These are phyloP conservation scores for Coboldia fuscipes DNA, from an alignment of 1,140 invertebrate species.

Conservation along the genomic window DNA sequence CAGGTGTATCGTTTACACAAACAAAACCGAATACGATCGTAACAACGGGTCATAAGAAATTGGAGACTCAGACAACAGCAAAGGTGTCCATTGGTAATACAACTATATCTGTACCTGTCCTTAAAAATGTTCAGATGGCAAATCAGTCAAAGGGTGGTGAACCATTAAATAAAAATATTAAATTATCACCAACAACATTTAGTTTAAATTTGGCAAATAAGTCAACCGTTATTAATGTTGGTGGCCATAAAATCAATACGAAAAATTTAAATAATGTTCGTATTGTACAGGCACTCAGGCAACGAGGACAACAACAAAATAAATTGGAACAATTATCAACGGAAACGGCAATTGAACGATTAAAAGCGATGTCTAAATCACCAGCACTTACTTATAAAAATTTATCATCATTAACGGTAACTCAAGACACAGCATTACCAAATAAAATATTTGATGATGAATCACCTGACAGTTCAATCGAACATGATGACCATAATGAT, in stretches of 20 bases:
- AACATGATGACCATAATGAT: constrained; percentile 19
- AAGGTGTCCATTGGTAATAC: constrained; percentile 33
- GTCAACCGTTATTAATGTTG: constrained; percentile 8
- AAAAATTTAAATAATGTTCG: constrained; percentile 14
- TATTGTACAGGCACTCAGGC: constrained; percentile 12
- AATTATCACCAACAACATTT: constrained; percentile 6
- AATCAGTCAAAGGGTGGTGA: background rate
- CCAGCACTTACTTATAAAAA: constrained; percentile 13
- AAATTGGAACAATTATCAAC: constrained; percentile 10
- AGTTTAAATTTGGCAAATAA: constrained; percentile 2
- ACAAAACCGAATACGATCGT: background rate
- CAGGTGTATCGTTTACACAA: too few relatives aligned
- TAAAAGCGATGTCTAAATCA: constrained; percentile 5
- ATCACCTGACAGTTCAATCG: constrained; percentile 28
- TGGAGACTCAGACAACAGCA: constrained; percentile 16
- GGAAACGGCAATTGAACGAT: constrained; percentile 10
- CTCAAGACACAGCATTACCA: constrained; percentile 29
- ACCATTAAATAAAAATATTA: constrained; percentile 3
- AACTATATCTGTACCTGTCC: constrained; percentile 32
- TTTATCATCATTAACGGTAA: constrained; percentile 27
- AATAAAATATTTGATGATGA: constrained; percentile 39
- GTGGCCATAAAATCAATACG: constrained; percentile 11
- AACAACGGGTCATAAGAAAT: constrained; percentile 1
- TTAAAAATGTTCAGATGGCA: constrained; percentile 20
- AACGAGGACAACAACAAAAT: constrained; percentile 4